These are phyloP conservation scores for Potamilus streckersoni DNA, from an alignment of 1,140 invertebrate genomes.

Conservation along the genomic window DNA sequence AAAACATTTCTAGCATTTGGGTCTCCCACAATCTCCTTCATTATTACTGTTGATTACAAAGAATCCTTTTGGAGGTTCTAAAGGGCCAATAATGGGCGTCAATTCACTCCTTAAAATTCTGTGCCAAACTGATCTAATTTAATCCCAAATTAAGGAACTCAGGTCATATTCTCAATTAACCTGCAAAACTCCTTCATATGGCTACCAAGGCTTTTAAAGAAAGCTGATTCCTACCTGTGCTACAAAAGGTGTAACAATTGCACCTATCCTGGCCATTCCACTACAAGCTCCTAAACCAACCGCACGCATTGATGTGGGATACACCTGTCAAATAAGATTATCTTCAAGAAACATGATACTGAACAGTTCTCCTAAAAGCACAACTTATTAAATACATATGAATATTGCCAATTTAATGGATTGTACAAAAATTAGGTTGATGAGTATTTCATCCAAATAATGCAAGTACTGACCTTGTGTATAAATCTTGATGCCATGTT, in stretches of 20 bases:
- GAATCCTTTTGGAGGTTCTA: too few species aligned
- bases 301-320: constrained; percentile 88
- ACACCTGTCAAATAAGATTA: constrained; percentile 71
- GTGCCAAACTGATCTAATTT: too few species aligned
- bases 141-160: too few species aligned
- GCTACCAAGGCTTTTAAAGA: too few species aligned
- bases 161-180: too few species aligned
- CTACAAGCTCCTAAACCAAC: constrained; percentile 91
- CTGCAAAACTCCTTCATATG: too few species aligned
- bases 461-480: neutral
- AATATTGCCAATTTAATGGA: neutral
- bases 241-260: constrained; percentile 92
- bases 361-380: neutral
- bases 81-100: too few species aligned
- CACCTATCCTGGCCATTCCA: constrained; percentile 89
- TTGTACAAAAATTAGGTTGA: neutral
- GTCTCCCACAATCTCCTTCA: too few species aligned
- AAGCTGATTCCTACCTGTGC: constrained; percentile 80
- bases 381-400: neutral
- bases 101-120: too few species aligned
- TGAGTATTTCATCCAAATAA: neutral
- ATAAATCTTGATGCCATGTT: neutral
- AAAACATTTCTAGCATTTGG: too few species aligned
- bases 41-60: too few species aligned
- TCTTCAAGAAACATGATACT: neutral